These are phyloP conservation scores for Cossypha heuglini DNA, from an alignment of 2,797 vertebrate genomes.

Conservation along the genomic window DNA sequence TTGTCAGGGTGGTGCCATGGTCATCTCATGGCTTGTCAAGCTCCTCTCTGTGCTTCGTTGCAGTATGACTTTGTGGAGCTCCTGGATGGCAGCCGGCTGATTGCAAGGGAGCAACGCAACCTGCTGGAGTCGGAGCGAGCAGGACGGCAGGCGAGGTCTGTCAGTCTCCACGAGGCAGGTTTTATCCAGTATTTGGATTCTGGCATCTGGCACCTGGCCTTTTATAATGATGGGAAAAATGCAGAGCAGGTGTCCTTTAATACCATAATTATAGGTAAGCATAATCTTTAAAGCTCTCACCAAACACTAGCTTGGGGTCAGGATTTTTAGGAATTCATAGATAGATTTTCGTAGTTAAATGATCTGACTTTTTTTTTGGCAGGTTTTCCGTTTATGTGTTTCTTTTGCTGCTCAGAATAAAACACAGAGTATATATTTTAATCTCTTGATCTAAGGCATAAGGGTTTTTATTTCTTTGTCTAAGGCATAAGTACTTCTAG, in stretches of 20 bases:
- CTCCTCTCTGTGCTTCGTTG: neutral
- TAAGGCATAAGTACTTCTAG: neutral
- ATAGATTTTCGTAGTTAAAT: neutral
- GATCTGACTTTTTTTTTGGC: neutral
- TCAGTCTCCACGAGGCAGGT: conserved; percentile 91
- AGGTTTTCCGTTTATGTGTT: neutral
- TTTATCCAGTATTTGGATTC: conserved; percentile 97
- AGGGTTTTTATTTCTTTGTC: neutral
- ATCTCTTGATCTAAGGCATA: neutral
- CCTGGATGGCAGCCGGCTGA: conserved; percentile 93
- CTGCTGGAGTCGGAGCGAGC: conserved; percentile 80
- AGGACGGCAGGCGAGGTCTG: conserved; percentile 79
- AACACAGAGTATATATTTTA: neutral
- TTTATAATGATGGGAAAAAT: conserved; percentile 94
- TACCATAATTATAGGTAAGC: conserved; percentile 93
- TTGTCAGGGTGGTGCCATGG: neutral
- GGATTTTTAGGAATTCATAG: neutral
- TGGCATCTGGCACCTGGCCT: conserved; percentile 97
- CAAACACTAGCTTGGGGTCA: neutral
- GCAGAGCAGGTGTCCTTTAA: conserved; percentile 92
- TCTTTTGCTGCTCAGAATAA: neutral
- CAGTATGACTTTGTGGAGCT: conserved; percentile 99
- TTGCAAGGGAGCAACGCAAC: conserved; percentile 88
- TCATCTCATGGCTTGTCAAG: neutral
- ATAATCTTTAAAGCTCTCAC: neutral